Evolutionary conservation across 2,888 invertebrate genomes (phyloP), one percentile per base, ranked within the genome.

Genomic region (Hypselothyrea guttata): DNA sequence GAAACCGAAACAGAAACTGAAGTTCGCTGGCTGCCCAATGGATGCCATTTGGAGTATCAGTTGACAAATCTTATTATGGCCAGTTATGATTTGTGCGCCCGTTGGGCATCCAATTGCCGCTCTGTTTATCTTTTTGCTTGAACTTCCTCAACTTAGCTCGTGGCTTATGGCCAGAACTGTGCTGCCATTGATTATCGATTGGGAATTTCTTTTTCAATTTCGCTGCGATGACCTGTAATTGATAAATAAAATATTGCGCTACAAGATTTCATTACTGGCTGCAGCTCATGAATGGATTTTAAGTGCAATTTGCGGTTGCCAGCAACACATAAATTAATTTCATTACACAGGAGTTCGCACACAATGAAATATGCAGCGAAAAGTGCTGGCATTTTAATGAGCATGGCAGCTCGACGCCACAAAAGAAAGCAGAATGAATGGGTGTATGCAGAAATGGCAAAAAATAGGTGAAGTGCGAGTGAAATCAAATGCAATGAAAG

Each of bases 241-340:
- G 78, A 77, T 78, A 81, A 84, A 78, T 81, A 62, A 77, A 68
- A 68, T 68, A 71, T 82, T 54, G 45, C 49, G n/a, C 12, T 16
- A 41, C 49, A 47, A 48, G 63, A 70, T 64, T 73, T 60, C 57
- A 45, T 49, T 57, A 49, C 33, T 2, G 34, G 1, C 11, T 12
- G 5, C 33, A 0, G 16, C 16, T 16, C 51, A 38, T 58, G 34
- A 44, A 52, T 28, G 46, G 49, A 55, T 56, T 77, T 84, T 67
- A 76, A 77, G 82, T 81, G 77, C 84, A 73, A 73, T 73, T 73
- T 64, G 81, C 48, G 84, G 84, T 66, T 56, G 48, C 54, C 63
- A 58, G 42, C 70, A 56, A 52, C 63, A 55, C 63, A 84, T 84
- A 81, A 84, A 84, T 77, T 70, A 81, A 81, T 54, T 51, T 40